Evolutionary conservation across 2,888 invertebrate genomes (phyloP).

Genomic region (Chaetoderma sp.): DNA sequence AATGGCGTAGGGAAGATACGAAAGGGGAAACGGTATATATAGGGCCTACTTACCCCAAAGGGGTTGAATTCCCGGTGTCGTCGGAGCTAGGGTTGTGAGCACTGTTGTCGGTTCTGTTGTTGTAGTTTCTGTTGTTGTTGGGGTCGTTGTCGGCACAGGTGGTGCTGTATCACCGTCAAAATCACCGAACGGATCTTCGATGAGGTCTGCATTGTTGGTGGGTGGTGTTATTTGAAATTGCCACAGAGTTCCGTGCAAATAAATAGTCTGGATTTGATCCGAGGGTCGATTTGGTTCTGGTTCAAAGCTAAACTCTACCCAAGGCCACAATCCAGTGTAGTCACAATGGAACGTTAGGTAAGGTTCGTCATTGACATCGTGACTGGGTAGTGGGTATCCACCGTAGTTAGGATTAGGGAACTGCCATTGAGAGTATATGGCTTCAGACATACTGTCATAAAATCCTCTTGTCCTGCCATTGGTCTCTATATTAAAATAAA

Average conservation of each 20-base stretch:
- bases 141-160: not conserved
- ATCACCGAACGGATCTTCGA: no score
- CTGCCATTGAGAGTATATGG: no score
- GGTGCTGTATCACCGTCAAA: not conserved
- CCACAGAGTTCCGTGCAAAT: no score
- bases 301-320: not conserved
- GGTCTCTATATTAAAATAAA: no score
- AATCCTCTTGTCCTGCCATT: no score
- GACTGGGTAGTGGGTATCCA: no score
- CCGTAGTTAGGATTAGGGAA: no score
- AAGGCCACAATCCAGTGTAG: not conserved
- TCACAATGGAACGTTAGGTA: conserved; percentile 1
- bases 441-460: no score
- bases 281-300: not conserved
- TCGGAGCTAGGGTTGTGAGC: not conserved
- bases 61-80: not conserved
- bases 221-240: not conserved
- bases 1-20: no score
- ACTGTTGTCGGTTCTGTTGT: not conserved
- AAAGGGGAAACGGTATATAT: not conserved
- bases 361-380: no score
- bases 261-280: no score
- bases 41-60: not conserved
- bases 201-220: no score
- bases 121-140: not conserved